Percentiles rank a stretch among this genome's conserved stretches.
These are phyloP conservation scores for Eupleurogrammus muticus DNA, from an alignment of 2,797 vertebrate genomes.

Conservation along the genomic window DNA sequence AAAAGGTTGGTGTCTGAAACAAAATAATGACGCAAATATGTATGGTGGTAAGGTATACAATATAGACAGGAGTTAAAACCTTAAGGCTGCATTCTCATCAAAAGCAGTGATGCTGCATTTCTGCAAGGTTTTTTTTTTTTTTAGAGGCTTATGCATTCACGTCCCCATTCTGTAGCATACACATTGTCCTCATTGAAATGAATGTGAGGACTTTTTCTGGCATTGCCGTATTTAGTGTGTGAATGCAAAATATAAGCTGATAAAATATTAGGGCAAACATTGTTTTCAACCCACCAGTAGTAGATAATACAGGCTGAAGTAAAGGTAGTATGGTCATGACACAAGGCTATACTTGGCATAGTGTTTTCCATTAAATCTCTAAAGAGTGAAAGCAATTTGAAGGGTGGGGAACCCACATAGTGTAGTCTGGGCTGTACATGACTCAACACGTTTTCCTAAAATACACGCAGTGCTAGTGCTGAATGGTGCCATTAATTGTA, in stretches of 20 bases:
- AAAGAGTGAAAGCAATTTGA: conserved; percentile 12
- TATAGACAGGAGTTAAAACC: conserved; percentile 35
- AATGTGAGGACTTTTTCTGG: no score
- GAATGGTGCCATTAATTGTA: background rate
- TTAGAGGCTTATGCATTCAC: no score
- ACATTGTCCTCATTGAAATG: no score
- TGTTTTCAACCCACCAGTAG: conserved; percentile 19
- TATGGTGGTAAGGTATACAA: conserved; percentile 29
- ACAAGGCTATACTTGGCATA: no score
- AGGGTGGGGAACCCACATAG: background rate
- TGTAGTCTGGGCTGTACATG: background rate
- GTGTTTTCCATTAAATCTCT: background rate
- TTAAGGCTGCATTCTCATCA: no score
- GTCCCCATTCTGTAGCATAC: no score
- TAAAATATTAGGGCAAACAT: conserved; percentile 14
- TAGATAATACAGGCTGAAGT: conserved; percentile 5
- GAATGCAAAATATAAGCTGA: conserved; percentile 7
- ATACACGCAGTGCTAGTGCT: background rate
- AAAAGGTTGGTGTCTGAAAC: conserved; percentile 19
- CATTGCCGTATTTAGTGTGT: no score
- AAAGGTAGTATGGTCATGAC: no score
- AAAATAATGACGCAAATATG: conserved; percentile 34
- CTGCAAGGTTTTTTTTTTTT: no score
- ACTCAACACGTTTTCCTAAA: conserved; percentile 4
- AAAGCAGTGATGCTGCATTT: no score